A percentile compares a stretch with the other conserved stretches of the same genome.
phyloP scores from a whole-genome alignment of 2,113 vertebrate genomes.

The Gallinago jamesoni region DNA sequence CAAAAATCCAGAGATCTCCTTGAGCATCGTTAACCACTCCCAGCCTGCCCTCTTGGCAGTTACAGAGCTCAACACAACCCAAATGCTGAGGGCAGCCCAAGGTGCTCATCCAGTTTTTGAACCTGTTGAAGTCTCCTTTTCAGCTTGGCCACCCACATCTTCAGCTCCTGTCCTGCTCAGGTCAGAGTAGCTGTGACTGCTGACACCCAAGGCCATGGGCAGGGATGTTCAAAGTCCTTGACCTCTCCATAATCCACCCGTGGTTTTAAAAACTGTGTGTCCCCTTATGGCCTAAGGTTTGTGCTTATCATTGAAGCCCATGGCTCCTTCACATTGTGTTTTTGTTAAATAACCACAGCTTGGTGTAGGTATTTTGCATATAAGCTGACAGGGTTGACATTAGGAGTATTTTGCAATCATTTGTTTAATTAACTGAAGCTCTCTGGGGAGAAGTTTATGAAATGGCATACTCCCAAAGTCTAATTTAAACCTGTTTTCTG shows the following conservation, averaged over 20 bases:
- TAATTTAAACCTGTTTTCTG: conserved; percentile 60
- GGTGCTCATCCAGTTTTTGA: not conserved
- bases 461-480: conserved; percentile 61
- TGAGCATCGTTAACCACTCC: not conserved
- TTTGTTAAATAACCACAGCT: not conserved
- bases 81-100: not conserved
- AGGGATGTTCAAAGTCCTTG: not conserved
- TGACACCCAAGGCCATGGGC: not conserved
- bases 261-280: not conserved
- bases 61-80: not conserved
- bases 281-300: not conserved
- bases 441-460: conserved; percentile 69
- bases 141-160: not conserved
- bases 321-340: not conserved
- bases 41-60: not conserved
- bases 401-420: conserved; percentile 70
- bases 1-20: not conserved
- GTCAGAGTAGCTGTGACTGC: not conserved
- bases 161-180: not conserved
- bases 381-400: conserved; percentile 53
- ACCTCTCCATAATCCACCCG: not conserved
- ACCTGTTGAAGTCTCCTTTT: not conserved
- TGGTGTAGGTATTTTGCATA: not conserved
- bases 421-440: conserved; percentile 77
- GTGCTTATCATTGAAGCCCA: not conserved